Evolutionary conservation across 2,888 invertebrate genomes (phyloP).

Genomic region (Adelphocoris suturalis): DNA sequence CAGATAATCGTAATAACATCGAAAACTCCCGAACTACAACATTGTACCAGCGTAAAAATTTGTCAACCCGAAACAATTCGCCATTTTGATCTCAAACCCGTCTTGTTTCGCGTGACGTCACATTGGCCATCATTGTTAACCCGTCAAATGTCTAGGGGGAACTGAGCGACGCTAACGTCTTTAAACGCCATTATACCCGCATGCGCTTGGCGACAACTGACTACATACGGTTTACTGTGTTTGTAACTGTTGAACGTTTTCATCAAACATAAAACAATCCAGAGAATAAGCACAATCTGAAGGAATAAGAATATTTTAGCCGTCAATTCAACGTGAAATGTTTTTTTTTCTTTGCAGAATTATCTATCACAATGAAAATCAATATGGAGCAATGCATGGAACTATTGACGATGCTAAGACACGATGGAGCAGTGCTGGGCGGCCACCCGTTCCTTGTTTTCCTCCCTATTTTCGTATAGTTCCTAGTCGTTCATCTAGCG

Average conservation of each 20-base stretch:
- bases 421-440: too few relatives aligned
- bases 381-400: too few relatives aligned
- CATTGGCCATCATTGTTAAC: neutral
- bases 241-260: neutral
- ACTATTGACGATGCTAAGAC: too few relatives aligned
- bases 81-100: slow-evolving; percentile 76
- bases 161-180: slow-evolving; percentile 51
- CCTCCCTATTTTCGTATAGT: too few relatives aligned
- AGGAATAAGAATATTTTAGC: too few relatives aligned
- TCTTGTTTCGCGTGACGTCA: slow-evolving; percentile 57
- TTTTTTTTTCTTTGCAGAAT: too few relatives aligned
- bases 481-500: too few relatives aligned
- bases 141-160: slow-evolving; percentile 39
- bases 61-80: slow-evolving; percentile 77
- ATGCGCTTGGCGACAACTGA: neutral
- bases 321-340: too few relatives aligned
- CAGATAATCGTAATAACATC: slow-evolving; percentile 52
- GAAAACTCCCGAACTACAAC: slow-evolving; percentile 71
- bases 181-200: neutral
- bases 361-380: too few relatives aligned
- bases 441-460: too few relatives aligned
- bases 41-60: slow-evolving; percentile 75
- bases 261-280: neutral
- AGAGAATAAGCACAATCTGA: too few relatives aligned
- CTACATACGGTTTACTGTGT: neutral